Evolutionary conservation across 2,888 invertebrate genomes (phyloP), one percentile per base, ranked within the genome.

Genomic region (Cybosia mesomella): DNA sequence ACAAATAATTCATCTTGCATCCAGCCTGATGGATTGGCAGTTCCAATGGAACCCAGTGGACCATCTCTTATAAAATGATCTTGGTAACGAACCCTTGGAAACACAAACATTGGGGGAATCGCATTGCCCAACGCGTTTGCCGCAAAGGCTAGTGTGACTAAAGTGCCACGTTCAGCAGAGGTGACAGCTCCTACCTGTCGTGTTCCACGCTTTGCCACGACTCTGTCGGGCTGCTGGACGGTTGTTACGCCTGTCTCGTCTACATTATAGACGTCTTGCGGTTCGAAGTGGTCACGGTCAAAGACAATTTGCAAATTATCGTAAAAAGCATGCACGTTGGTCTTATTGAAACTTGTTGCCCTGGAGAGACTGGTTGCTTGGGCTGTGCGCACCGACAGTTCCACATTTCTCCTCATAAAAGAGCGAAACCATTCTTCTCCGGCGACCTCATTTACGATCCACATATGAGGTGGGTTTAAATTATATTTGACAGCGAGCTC

Each of bases 81-180:
- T 7, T 82, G 72, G 22, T 75, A 84, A 21, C 77, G 54, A 1
- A 79, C 34, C 0, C 83, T 65, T 0, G 83, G 84, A 71, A 85
- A 87, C 0, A 86, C 67, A 62, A 85, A 86, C 0, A 85, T 53
- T 0, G 84, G 82, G 3, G 86, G 85, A 18, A 87, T 69, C 2
- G 67, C 39, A 72, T 86, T 85, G 8, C 85, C 85, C 0, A 83
- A 9, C 0, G 84, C 85, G 54, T 83, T 84, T 8, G 79, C 83
- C 36, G 88, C 87, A 65, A 76, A 72, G 11, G 83, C 79, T 49
- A 89, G 72, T 73, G 86, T 85, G 0, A 84, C 82, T 11, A 84
- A 69, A 15, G 85, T 84, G 0, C 88, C 88, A 36, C 86, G 75
- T 75, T 91, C 89, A 0, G 82, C 85, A n/a, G 87, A 87, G 7